These are phyloP conservation scores for Sorex fumeus DNA, from an alignment of 2,113 vertebrate species.

Conservation along the genomic window DNA sequence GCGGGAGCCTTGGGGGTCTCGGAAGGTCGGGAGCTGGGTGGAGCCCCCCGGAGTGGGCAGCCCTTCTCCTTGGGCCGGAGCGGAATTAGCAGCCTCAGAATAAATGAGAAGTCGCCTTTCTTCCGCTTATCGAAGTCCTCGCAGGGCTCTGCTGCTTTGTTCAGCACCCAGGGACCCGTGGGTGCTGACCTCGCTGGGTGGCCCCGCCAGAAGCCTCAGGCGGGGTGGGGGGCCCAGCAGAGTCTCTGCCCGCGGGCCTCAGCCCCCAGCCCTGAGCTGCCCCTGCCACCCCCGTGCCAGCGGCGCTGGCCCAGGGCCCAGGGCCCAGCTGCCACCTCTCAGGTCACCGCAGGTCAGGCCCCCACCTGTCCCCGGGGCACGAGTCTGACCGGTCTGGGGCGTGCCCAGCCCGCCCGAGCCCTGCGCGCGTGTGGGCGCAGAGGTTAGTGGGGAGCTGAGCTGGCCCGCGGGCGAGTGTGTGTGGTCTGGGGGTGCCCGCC, in stretches of 20 bases:
- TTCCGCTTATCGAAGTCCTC: slow-evolving; percentile 94
- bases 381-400: not conserved
- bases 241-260: not conserved
- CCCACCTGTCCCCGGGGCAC: not conserved
- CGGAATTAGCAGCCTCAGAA: slow-evolving; percentile 98
- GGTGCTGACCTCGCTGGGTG: slow-evolving; percentile 61
- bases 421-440: not conserved
- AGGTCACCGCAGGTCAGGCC: not conserved
- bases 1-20: not conserved
- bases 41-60: not conserved
- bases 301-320: too few relatives aligned
- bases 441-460: not conserved
- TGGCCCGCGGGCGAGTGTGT: not conserved
- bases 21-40: too few relatives aligned
- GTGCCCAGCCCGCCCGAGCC: not conserved
- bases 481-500: not conserved
- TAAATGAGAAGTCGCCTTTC: slow-evolving; percentile 91
- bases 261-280: not conserved
- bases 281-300: too few relatives aligned
- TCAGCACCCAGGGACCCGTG: slow-evolving; percentile 93
- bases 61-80: slow-evolving; percentile 97
- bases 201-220: not conserved
- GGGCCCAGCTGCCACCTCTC: too few relatives aligned
- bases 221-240: fast-evolving
- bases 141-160: slow-evolving; percentile 95